phyloP scores from a whole-genome alignment of 2,113 vertebrate species.

The Perca fluviatilis region DNA sequence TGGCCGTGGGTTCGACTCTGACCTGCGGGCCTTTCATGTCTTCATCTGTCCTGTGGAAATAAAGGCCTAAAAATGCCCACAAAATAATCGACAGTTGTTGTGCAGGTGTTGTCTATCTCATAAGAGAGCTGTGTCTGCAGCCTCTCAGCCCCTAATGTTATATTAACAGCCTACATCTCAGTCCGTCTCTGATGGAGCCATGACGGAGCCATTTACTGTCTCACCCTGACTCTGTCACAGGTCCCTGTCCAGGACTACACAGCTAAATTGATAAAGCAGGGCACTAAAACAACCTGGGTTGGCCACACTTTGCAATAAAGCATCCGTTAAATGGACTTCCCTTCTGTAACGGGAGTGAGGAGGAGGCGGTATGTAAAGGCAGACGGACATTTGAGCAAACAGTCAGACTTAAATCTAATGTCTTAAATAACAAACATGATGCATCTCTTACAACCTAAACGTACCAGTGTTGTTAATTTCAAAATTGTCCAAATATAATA shows the following conservation, averaged over 20 bases:
- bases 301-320: conserved; percentile 7
- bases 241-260: conserved; percentile 10
- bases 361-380: neutral
- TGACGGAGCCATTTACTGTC: conserved; percentile 41
- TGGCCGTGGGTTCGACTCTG: no score
- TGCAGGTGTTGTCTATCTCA: neutral
- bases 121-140: conserved; percentile 24
- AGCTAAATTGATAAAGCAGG: conserved; percentile 23
- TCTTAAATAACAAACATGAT: neutral
- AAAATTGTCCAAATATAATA: neutral
- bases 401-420: neutral
- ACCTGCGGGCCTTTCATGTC: no score
- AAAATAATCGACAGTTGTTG: no score
- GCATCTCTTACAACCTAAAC: neutral
- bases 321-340: neutral
- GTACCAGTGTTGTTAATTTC: neutral
- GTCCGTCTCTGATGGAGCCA: conserved; percentile 33
- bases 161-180: conserved; percentile 46
- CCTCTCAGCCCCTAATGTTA: conserved; percentile 23
- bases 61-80: no score
- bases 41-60: no score
- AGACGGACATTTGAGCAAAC: neutral
- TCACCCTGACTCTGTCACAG: conserved; percentile 25
- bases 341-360: neutral
- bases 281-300: neutral